A percentile compares a stretch with the other conserved stretches of the same genome.
Conservation (phyloP, 2,888 invertebrate species). For the Pristionchus mayeri region DNA sequence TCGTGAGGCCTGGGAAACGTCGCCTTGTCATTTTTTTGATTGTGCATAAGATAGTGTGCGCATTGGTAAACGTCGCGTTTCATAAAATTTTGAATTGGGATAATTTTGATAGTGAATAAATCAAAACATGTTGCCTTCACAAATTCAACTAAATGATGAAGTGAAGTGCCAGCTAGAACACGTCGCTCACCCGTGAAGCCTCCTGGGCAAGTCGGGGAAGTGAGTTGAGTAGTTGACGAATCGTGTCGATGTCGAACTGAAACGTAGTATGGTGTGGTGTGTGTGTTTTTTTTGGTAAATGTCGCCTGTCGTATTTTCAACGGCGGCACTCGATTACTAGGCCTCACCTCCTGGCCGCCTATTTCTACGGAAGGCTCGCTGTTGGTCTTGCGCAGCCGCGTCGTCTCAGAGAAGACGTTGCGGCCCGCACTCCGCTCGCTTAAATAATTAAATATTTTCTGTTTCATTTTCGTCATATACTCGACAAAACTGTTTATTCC, state of each 20-base stretch:
- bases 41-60: neutral
- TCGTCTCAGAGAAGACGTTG: neutral
- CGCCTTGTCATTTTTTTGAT: too few species aligned
- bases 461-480: too few species aligned
- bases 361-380: slow-evolving; percentile 71
- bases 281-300: neutral
- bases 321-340: neutral
- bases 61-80: slow-evolving; percentile 11
- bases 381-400: slow-evolving; percentile 66
- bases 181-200: neutral
- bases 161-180: neutral
- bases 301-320: slow-evolving; percentile 8
- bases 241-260: slow-evolving; percentile 46
- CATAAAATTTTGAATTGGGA: too few species aligned
- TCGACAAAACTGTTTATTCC: too few species aligned
- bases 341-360: slow-evolving; percentile 46
- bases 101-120: too few species aligned
- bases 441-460: neutral
- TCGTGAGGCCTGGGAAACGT: neutral
- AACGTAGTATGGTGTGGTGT: neutral
- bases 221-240: slow-evolving; percentile 51
- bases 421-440: slow-evolving; percentile 43
- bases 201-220: slow-evolving; percentile 45
- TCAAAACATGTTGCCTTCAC: too few species aligned
- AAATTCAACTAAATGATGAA: too few species aligned